phyloP scores from a whole-genome alignment of 2,888 invertebrate species.

The Melanostoma scalare region DNA sequence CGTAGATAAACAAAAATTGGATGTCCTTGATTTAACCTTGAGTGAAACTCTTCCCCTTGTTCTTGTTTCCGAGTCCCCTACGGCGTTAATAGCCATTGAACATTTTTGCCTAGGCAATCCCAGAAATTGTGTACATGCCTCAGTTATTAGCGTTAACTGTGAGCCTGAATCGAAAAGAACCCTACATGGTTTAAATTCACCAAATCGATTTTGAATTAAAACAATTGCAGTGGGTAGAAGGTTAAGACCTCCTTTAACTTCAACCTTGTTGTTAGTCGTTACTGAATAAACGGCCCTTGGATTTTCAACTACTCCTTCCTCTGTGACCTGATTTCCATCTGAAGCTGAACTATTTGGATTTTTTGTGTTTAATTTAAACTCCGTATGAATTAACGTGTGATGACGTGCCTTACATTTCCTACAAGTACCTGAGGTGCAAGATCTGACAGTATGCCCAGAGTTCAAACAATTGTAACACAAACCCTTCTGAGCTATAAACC shows the following conservation, averaged over 20 bases:
- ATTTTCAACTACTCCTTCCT: no score
- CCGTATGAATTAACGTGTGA: conserved; percentile 15
- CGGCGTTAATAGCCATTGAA: neutral
- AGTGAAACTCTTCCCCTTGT: neutral
- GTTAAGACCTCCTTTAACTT: no score
- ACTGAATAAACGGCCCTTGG: no score
- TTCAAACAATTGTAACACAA: conserved; percentile 20
- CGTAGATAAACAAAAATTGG: neutral
- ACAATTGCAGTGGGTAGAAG: no score
- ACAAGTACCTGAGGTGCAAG: conserved; percentile 14
- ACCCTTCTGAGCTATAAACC: neutral
- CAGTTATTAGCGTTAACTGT: no score
- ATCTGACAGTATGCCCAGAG: neutral
- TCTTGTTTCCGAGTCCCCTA: conserved; percentile 6
- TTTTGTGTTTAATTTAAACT: neutral
- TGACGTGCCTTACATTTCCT: conserved; percentile 29
- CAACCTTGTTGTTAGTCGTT: no score
- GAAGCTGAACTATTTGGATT: neutral
- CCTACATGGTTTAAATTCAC: no score
- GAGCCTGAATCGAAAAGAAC: no score
- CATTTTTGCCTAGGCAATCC: no score
- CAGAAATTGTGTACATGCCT: no score
- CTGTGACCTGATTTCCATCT: neutral
- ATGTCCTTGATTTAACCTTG: conserved; percentile 2
- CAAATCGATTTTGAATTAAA: no score